Base-by-base conservation (phyloP, 2,113 vertebrate species). In the Microcebus jonahi region DNA sequence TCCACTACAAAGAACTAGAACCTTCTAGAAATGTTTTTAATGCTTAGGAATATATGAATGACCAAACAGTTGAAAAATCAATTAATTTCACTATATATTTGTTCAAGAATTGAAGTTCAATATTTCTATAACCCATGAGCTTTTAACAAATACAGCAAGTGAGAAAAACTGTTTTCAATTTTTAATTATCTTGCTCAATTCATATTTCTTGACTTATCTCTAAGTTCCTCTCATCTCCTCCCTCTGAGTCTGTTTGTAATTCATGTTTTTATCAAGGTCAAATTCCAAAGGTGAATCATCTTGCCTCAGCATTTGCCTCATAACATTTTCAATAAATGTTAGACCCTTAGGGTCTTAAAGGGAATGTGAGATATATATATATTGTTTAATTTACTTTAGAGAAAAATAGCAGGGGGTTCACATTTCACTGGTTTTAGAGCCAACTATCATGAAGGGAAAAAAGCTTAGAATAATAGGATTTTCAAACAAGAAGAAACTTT, bases 241-340 rank as follows among this genome's bases (percentile, higher is more conserved):
- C 31, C 50, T 20, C 31, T 8, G 21, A 90, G 25, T 59, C 55
- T 96, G 53, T 88, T 90, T 63, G 34, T 36, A 42, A 92, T 45
- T 39, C 3, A 14, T 2, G 79, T 42, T 88, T 93, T 94, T 87
- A 67, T 94, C 88, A 96, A 97, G 92, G 90, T 96, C 85, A 94
- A 55, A 79, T 73, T 81, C 76, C 77, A 80, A 65, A 86, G 82
- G 50, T 9, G 0, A 91, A 25, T 53, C 42, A 14, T 94, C 61
- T 59, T 70, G 31, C 39, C 57, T 96, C 53, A 68, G n/a, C 17
- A 2, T 73, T 83, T 39, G 8, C 55, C 79, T 94, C 53, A 59
- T 50, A 88, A 63, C 81, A 48, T 94, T 96, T 94, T 94, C 85
- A 85, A 71, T 97, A 89, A 88, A 65, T 91, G 17, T 63, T 96